phyloP scores from a whole-genome alignment of 2,888 invertebrate species.

The Synanthedon tipuliformis region DNA sequence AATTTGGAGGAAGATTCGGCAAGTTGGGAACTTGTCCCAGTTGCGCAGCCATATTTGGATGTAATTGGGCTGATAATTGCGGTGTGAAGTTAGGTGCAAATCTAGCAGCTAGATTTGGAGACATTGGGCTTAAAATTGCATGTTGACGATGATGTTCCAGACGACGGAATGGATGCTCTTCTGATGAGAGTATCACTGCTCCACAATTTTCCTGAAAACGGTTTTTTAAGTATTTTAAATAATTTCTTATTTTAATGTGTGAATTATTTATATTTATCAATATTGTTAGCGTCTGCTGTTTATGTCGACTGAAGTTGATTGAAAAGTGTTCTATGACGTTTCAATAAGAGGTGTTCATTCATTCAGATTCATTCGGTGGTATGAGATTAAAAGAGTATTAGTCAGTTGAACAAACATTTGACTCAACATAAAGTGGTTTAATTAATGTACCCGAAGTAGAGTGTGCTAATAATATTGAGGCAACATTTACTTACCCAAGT shows the following conservation, averaged over 20 bases:
- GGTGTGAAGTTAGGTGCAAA: constrained; percentile 70
- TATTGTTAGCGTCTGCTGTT: too few species aligned
- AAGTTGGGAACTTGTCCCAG: constrained; percentile 52
- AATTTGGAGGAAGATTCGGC: constrained; percentile 53
- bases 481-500: constrained; percentile 75
- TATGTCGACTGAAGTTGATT: too few species aligned
- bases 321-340: too few species aligned
- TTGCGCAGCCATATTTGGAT: constrained; percentile 62
- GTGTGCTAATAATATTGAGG: too few species aligned
- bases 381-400: too few species aligned
- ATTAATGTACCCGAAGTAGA: too few species aligned
- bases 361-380: too few species aligned
- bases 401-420: too few species aligned
- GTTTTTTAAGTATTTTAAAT: background rate
- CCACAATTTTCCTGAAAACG: constrained; percentile 79
- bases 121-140: constrained; percentile 76
- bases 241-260: background rate
- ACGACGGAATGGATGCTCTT: constrained; percentile 82
- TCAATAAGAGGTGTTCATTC: too few species aligned
- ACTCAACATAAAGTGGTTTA: too few species aligned
- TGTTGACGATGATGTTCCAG: constrained; percentile 90
- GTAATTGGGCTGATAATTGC: constrained; percentile 56
- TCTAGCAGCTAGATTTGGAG: constrained; percentile 67
- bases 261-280: background rate
- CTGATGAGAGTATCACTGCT: constrained; percentile 78